These are phyloP conservation scores for Laodelphax striatellus DNA, from an alignment of 1,140 invertebrate species.

Conservation along the genomic window DNA sequence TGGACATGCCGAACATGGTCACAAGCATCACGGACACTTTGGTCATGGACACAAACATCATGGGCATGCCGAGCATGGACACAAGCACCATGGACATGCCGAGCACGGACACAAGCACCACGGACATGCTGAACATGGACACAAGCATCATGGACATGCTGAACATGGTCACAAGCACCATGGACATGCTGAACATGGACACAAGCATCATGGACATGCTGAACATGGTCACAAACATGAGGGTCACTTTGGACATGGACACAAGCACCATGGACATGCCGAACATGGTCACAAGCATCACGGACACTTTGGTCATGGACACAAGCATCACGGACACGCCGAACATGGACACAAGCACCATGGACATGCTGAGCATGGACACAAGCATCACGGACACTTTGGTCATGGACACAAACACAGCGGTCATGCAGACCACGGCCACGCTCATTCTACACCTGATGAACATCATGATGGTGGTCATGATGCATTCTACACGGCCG, in stretches of 20 bases:
- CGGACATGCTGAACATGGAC: conserved; percentile 10
- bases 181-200: conserved; percentile 6
- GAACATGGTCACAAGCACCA: conserved; percentile 8
- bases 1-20: conserved; percentile 5
- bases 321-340: conserved; percentile 11
- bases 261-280: conserved; percentile 10
- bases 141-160: conserved; percentile 11
- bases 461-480: conserved; percentile 1
- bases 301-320: conserved; percentile 9
- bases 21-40: neutral
- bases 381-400: conserved; percentile 9
- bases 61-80: conserved; percentile 4
- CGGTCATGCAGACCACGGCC: conserved; percentile 4
- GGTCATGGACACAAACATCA: conserved; percentile 7
- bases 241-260: conserved; percentile 6
- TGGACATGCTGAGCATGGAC: conserved; percentile 8
- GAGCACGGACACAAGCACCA: conserved; percentile 12
- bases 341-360: conserved; percentile 9
- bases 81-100: conserved; percentile 11
- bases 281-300: conserved; percentile 10
- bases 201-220: conserved; percentile 11
- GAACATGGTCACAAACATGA: conserved; percentile 5
- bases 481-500: neutral
- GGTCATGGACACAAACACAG: conserved; percentile 9
- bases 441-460: conserved; percentile 4